Evolutionary conservation across 2,888 invertebrate genomes (phyloP), one percentile per base, ranked within the genome.

Genomic region (Schizaphis graminum): DNA sequence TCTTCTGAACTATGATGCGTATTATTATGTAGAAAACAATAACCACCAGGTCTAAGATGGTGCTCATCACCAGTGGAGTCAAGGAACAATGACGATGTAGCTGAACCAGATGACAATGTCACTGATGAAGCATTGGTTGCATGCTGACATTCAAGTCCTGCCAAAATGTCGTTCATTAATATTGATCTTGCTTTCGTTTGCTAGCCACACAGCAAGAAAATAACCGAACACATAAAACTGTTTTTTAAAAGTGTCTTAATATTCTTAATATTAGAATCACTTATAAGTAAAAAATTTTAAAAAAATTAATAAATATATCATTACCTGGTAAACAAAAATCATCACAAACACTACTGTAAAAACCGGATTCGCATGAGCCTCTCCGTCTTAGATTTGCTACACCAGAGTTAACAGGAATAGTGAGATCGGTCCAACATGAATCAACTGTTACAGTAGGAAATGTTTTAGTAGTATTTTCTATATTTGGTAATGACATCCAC

Each of bases 281-380:
- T 61, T 35, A 86, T n/a, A 41, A 49, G 47, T 35, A 26, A 77
- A 44, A 47, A 77, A 84, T 53, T 53, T 7, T 41, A 92, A 88
- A 84, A 77, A 84, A 44, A 28, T 84, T 26, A 35, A 84, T 16
- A 61, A 90, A 61, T 61, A 85, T 86, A 90, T 49, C 7, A 77
- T 95, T 95, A 95, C 96, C 96, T 95, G 96, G 96, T 94, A 95
- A 95, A 93, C 95, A 95, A 94, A 97, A 97, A 95, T 98, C 98
- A 95, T 98, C 98, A 95, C 98, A 98, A 95, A 98, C 97, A 95
- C 98, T 98, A 94, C 98, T 98, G 96, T 98, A 98, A 96, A 98
- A 98, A 44, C 98, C 98, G 95, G 98, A 98, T 96, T 98, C 98
- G 96, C 98, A 98, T 44, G 98, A 98, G 94, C 98, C 98, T 89